These are phyloP conservation scores for Volucella zonaria DNA, from an alignment of 2,888 invertebrate genomes.

Conservation along the genomic window DNA sequence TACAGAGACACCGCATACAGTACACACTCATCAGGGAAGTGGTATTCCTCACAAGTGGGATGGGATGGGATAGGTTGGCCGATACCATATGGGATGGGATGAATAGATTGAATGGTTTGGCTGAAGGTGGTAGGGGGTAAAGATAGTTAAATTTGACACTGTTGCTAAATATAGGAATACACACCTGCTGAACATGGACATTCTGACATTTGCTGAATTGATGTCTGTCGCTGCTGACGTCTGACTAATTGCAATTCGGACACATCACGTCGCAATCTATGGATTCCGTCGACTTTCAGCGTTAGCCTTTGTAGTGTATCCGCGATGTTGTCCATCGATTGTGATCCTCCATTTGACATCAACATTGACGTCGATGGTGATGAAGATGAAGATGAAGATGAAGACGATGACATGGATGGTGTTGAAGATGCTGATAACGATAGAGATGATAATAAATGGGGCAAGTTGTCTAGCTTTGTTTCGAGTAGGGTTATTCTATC, in stretches of 20 bases:
- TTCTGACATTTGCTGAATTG: constrained; percentile 80
- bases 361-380: constrained; percentile 22
- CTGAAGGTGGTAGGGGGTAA: not conserved
- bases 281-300: constrained; percentile 80
- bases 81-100: not conserved
- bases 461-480: constrained; percentile 72
- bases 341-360: constrained; percentile 54
- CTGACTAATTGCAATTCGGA: constrained; percentile 81
- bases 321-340: constrained; percentile 75
- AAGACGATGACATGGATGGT: constrained; percentile 45
- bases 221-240: constrained; percentile 80
- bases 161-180: constrained; percentile 75
- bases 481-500: constrained; percentile 81
- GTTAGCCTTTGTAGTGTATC: constrained; percentile 79
- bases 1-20: constrained; percentile 49
- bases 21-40: constrained; percentile 48
- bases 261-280: constrained; percentile 82
- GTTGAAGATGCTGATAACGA: constrained; percentile 40
- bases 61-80: not conserved
- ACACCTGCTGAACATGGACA: constrained; percentile 90
- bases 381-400: constrained; percentile 19
- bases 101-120: not conserved
- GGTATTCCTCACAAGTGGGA: constrained; percentile 27
- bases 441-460: constrained; percentile 64
- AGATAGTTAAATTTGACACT: constrained; percentile 60